Evolutionary conservation across 2,888 invertebrate genomes (phyloP), one percentile per base, ranked within the genome.

Genomic region (Callyntrura guangdongensis): DNA sequence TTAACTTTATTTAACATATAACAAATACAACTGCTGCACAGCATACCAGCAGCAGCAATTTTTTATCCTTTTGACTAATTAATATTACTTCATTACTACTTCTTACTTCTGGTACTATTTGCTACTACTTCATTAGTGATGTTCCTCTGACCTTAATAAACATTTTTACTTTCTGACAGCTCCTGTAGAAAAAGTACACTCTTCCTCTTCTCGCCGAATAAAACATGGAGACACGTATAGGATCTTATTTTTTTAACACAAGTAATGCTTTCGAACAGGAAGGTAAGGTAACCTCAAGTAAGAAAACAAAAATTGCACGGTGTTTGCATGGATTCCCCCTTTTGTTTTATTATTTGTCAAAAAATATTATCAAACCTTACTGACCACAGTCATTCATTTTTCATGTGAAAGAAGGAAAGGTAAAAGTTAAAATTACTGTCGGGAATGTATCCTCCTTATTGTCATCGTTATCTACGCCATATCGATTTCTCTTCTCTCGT

Each of bases 171-270:
- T 86, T 90, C 86, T 86, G 86, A 90, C 90, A 90, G 90, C 90
- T 90, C 90, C 90, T 86, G 86, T 90, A 90, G 90, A 89, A 90
- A 49, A 81, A 86, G 69, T 87, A 89, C 74, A 83, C 86, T 86
- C 81, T 86, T 90, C 90, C 82, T 86, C 81, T 81, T 81, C 72
- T 81, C 82, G 72, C 72, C 90, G 82, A 86, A 59, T 79, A 86
- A 90, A 90, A n/a, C 59, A 90, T 90, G 90, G 90, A 90, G 90
- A 81, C 90, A 74, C 90, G 90, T 72, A 67, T 90, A 90, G 90
- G 90, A 90, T 90, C 90, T 86, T 90, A 90, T 90, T 90, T 25
- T 90, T 90, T 86, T 90, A 90, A 90, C 90, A 86, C 90, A 86
- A 90, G 56, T 90, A 90, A 82, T 90, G 90, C 90, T 90, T 90